phyloP scores from a whole-genome alignment of 2,797 vertebrate species.

The Diglossa cyanea region DNA sequence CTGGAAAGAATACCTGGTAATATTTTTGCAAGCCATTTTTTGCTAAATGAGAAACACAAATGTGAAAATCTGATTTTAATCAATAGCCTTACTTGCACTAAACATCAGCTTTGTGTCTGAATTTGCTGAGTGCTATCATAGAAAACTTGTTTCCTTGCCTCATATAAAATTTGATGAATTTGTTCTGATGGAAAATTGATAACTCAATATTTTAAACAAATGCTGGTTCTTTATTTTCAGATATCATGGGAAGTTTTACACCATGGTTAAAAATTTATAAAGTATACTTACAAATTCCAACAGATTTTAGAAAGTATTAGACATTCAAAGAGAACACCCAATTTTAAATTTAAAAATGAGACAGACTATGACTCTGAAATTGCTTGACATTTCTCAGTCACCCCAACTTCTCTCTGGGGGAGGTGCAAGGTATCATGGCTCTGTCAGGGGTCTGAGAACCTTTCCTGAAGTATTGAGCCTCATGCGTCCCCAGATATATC shows the following conservation, averaged over 20 bases:
- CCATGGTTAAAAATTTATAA: background rate
- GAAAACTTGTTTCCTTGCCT: background rate
- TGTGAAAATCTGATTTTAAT: background rate
- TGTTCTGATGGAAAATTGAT: background rate
- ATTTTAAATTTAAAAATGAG: background rate
- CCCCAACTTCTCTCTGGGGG: background rate
- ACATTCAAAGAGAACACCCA: background rate
- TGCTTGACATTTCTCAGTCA: background rate
- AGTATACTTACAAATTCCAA: background rate
- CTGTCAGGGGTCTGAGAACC: background rate
- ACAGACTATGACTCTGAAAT: background rate
- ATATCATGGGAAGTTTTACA: background rate
- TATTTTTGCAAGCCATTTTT: background rate
- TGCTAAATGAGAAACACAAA: background rate
- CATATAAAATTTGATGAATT: background rate
- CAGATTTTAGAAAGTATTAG: background rate
- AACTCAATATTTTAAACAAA: background rate
- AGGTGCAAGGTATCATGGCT: background rate
- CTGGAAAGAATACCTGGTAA: background rate
- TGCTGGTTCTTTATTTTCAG: background rate
- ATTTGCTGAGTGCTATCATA: background rate
- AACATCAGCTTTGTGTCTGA: background rate
- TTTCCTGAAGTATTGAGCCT: background rate
- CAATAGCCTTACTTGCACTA: background rate
- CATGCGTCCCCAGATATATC: fast-evolving